Evolutionary conservation across 2,797 vertebrate genomes (phyloP).

Genomic region (Anguilla marmorata): DNA sequence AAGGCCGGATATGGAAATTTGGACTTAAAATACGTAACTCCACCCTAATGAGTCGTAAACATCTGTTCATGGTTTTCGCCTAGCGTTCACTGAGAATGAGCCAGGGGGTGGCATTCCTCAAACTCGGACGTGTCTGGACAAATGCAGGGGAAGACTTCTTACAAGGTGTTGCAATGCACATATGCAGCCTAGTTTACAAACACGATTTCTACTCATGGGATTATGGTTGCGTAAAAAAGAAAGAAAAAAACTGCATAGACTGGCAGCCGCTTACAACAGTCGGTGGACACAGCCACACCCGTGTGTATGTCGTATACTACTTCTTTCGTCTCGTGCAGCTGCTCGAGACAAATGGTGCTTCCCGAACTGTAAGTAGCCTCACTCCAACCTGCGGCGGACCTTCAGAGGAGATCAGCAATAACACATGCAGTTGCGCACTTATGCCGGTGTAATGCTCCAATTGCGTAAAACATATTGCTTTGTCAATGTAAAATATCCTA

Average conservation of each 20-base stretch:
- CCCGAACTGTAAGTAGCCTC: background rate
- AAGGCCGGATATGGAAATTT: conserved; percentile 57
- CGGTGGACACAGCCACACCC: background rate
- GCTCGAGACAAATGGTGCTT: conserved; percentile 21
- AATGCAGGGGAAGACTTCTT: conserved; percentile 29
- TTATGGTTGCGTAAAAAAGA: background rate
- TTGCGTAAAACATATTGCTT: background rate
- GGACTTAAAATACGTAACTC: conserved; percentile 68
- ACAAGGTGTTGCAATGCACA: background rate
- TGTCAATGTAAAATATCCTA: background rate
- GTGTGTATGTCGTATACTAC: background rate
- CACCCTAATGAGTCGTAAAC: conserved; percentile 68
- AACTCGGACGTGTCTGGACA: conserved; percentile 45
- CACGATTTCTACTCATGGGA: background rate
- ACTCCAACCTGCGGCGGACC: background rate
- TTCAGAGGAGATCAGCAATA: no score
- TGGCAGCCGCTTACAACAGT: background rate
- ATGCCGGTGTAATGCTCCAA: background rate
- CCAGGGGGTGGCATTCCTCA: conserved; percentile 40
- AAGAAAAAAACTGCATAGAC: background rate
- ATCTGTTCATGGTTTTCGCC: conserved; percentile 61
- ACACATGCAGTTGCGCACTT: background rate
- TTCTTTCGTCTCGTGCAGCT: conserved; percentile 21
- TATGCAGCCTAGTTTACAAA: background rate
- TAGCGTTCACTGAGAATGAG: conserved; percentile 1